phyloP scores from a whole-genome alignment of 2,113 vertebrate species.

The Mesitornis unicolor region DNA sequence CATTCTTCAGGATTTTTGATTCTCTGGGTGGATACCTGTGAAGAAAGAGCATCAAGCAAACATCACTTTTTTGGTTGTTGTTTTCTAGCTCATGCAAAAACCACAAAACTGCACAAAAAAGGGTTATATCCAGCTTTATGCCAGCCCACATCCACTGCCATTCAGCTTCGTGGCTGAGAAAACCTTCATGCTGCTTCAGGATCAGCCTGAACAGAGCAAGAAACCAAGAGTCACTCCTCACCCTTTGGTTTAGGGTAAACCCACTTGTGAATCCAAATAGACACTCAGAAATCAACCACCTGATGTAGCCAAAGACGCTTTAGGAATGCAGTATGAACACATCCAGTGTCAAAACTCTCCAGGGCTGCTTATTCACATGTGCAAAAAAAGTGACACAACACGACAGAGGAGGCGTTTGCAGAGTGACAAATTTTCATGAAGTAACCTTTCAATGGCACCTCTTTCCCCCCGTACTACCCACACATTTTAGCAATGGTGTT shows the following conservation, averaged over 20 bases:
- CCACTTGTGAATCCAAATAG: slow-evolving; percentile 17
- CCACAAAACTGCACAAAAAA: background rate
- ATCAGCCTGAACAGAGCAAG: background rate
- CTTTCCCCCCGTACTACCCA: accelerated
- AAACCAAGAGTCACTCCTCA: background rate
- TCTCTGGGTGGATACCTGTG: background rate
- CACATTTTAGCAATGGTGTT: background rate
- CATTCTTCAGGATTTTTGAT: background rate
- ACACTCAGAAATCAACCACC: background rate
- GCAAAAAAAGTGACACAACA: slow-evolving; percentile 21
- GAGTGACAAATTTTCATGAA: background rate
- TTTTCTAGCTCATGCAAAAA: background rate
- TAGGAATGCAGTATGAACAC: slow-evolving; percentile 18
- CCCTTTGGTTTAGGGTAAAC: slow-evolving; percentile 30
- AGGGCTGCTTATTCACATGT: background rate
- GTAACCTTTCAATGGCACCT: background rate
- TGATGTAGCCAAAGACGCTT: background rate
- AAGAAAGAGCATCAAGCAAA: background rate
- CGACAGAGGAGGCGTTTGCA: background rate
- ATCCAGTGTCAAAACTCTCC: background rate
- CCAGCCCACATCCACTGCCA: background rate
- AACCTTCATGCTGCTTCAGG: background rate
- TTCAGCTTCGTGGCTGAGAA: background rate
- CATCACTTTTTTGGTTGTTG: background rate
- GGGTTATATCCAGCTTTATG: background rate